Percentiles rank a stretch among this genome's conserved stretches.
Evolutionary conservation across 37 sponge, comb jelly and placozoan genomes (phyloP).

Genomic region (Bolinopsis microptera): DNA sequence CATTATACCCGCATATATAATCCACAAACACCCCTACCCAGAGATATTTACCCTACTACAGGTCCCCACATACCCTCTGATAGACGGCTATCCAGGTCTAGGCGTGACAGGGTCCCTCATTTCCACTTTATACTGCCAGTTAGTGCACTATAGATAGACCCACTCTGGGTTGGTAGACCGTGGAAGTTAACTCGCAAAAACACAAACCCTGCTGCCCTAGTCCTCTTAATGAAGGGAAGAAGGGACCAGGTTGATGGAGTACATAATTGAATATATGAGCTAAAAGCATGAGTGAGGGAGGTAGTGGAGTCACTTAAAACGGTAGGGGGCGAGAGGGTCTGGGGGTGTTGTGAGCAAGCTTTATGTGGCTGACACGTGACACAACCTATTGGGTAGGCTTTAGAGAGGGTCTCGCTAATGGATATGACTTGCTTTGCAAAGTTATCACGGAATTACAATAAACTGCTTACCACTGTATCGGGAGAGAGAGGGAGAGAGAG

Average conservation of each 20-base stretch:
- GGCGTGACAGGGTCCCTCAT: not conserved
- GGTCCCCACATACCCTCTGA: no score
- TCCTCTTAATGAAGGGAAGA: not conserved
- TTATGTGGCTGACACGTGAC: not conserved
- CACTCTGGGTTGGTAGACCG: not conserved
- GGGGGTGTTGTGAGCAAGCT: not conserved
- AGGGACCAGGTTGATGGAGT: not conserved
- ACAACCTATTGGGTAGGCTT: not conserved
- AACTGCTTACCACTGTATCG: not conserved
- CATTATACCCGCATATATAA: no score
- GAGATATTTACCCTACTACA: no score
- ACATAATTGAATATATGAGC: not conserved
- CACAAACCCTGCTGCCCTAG: not conserved
- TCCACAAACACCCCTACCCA: no score
- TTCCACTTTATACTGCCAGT: not conserved
- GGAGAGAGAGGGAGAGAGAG: no score
- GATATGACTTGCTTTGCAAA: not conserved
- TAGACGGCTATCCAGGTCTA: not conserved
- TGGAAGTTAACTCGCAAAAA: not conserved
- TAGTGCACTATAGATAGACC: not conserved
- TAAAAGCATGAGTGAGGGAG: not conserved
- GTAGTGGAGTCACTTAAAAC: not conserved
- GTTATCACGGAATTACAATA: not conserved
- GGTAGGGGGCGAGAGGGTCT: not conserved
- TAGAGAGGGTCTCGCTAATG: not conserved